Evolutionary conservation across 2,888 invertebrate genomes (phyloP).

Genomic region (Cerastis rubricosa): DNA sequence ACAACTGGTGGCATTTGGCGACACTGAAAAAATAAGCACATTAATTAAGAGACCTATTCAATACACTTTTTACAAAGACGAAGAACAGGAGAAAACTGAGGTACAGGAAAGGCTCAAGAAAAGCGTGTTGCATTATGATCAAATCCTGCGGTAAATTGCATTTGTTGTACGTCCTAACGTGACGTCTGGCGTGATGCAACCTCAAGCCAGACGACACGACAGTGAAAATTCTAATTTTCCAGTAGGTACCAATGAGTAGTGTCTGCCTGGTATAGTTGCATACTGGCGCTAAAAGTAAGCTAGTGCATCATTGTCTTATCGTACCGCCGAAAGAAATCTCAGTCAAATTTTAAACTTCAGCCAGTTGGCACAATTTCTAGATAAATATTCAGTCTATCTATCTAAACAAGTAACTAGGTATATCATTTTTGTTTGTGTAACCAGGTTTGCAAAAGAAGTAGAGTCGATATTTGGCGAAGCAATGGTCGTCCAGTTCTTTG

Average conservation of each 20-base stretch:
- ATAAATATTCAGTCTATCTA: neutral
- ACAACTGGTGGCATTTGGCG: slow-evolving; percentile 70
- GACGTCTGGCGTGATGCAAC: neutral
- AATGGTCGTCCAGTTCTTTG: slow-evolving; percentile 79
- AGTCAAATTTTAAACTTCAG: neutral
- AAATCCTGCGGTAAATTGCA: slow-evolving; percentile 77
- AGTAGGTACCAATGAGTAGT: neutral
- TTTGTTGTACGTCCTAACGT: neutral
- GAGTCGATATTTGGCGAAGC: slow-evolving; percentile 83
- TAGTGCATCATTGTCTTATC: neutral
- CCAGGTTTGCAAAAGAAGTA: slow-evolving; percentile 81
- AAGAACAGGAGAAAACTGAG: slow-evolving; percentile 56
- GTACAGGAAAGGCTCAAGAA: slow-evolving; percentile 75
- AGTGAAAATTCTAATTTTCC: neutral
- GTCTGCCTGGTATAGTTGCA: neutral
- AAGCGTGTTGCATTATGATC: slow-evolving; percentile 78
- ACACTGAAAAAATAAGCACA: slow-evolving; percentile 50
- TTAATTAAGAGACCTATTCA: slow-evolving; percentile 48
- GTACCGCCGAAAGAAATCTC: neutral
- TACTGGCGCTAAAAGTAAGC: neutral
- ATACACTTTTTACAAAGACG: slow-evolving; percentile 62
- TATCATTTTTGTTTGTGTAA: slow-evolving; percentile 7
- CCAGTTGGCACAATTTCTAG: neutral
- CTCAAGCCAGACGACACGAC: neutral
- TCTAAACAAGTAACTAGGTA: neutral